phyloP scores from a whole-genome alignment of 2,113 vertebrate genomes.

The Cettia cetti region DNA sequence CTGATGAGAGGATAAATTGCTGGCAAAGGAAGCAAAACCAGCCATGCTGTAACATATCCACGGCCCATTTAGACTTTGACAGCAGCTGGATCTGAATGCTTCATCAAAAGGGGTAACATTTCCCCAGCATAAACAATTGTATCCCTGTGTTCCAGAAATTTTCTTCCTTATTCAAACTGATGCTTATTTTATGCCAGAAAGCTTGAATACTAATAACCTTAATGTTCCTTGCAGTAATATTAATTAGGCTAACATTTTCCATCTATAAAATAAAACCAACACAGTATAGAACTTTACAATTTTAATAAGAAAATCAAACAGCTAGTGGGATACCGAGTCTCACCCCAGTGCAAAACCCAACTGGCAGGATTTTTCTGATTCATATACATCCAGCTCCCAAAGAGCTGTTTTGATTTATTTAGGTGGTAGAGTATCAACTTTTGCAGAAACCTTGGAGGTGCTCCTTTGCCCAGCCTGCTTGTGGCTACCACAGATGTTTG shows the following conservation, averaged over 20 bases:
- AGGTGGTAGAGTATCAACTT: not conserved
- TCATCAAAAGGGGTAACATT: slow-evolving; percentile 6
- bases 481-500: not conserved
- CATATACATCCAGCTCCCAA: not conserved
- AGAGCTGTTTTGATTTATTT: not conserved
- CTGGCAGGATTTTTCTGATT: not conserved
- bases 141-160: not conserved
- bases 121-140: not conserved
- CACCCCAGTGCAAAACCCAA: not conserved
- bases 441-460: not conserved
- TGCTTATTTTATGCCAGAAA: not conserved
- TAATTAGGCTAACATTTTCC: slow-evolving; percentile 18
- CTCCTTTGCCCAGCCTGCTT: not conserved
- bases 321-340: not conserved
- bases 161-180: slow-evolving; percentile 1
- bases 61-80: not conserved
- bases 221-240: slow-evolving; percentile 4
- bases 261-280: not conserved
- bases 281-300: not conserved
- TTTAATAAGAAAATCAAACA: not conserved
- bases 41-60: not conserved
- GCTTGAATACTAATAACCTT: not conserved
- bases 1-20: slow-evolving; percentile 18
- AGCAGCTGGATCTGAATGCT: not conserved
- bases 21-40: not conserved